Conservation (phyloP, 2,113 vertebrate genomes). For the Calyptomena viridis region DNA sequence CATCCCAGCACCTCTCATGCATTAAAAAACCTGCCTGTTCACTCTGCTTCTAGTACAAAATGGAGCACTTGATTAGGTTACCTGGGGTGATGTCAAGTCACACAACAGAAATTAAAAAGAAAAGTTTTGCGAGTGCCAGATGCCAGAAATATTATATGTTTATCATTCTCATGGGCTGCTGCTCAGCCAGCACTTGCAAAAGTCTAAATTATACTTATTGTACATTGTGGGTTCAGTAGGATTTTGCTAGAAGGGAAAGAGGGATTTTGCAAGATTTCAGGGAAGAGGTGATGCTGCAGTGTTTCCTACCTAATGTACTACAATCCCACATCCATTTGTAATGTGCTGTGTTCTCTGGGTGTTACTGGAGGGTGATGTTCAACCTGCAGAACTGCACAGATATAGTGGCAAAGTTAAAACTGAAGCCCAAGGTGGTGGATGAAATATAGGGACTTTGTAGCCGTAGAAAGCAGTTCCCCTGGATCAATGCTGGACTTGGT, state of each 20-base stretch:
- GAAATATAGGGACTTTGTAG: constrained; percentile 5
- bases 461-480: not conserved
- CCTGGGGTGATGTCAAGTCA: not conserved
- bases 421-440: not conserved
- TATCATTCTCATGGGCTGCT: not conserved
- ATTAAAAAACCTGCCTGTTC: not conserved
- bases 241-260: not conserved
- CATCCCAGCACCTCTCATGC: not conserved
- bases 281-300: not conserved
- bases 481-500: not conserved
- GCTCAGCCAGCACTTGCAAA: not conserved
- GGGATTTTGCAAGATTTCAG: not conserved
- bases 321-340: not conserved
- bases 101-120: not conserved
- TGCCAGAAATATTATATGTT: constrained; percentile 23
- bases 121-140: constrained; percentile 1
- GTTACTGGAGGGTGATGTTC: not conserved
- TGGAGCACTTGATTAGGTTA: not conserved
- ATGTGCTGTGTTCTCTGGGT: not conserved
- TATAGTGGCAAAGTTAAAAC: not conserved
- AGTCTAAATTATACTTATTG: not conserved
- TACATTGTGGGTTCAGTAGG: not conserved
- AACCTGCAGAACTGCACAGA: not conserved
- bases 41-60: not conserved
- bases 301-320: not conserved